Conservation (phyloP, 2,113 vertebrate species). For the Turnix velox region DNA sequence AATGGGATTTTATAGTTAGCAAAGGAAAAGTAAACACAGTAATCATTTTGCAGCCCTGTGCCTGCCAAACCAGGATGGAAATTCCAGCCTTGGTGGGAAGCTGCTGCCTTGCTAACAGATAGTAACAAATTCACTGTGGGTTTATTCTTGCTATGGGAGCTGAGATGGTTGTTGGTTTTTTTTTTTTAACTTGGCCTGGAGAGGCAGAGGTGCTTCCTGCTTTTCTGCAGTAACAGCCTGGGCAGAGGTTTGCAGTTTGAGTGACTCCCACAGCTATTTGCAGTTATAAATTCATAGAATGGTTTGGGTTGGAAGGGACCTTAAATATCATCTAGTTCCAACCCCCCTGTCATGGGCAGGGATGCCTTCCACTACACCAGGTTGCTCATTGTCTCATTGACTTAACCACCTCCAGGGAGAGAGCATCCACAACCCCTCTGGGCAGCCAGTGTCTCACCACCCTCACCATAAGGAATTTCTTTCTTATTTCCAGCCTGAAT, state of each 20-base stretch:
- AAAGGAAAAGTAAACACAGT: conserved; percentile 69
- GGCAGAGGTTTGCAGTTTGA: background rate
- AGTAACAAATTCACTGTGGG: conserved; percentile 47
- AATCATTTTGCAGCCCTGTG: conserved; percentile 61
- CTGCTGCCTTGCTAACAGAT: conserved; percentile 61
- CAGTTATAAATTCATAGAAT: no score
- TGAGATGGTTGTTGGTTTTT: background rate
- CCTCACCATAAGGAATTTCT: no score
- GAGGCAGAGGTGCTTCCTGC: background rate
- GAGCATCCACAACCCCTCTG: no score
- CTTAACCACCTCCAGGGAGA: no score
- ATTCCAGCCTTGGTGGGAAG: conserved; percentile 68
- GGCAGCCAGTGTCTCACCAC: no score
- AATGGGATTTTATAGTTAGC: conserved; percentile 70
- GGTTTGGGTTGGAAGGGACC: no score
- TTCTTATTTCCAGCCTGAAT: no score
- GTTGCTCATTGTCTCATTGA: no score
- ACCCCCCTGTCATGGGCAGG: no score
- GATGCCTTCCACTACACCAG: no score
- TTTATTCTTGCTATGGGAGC: background rate
- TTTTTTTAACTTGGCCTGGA: background rate
- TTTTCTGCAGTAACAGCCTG: background rate
- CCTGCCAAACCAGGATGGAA: conserved; percentile 68
- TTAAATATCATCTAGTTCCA: no score
- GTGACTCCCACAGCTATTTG: background rate